A percentile compares a stretch with the other conserved stretches of the same genome.
phyloP scores from a whole-genome alignment of 2,113 vertebrate genomes.

The Hydrolagus affinis region DNA sequence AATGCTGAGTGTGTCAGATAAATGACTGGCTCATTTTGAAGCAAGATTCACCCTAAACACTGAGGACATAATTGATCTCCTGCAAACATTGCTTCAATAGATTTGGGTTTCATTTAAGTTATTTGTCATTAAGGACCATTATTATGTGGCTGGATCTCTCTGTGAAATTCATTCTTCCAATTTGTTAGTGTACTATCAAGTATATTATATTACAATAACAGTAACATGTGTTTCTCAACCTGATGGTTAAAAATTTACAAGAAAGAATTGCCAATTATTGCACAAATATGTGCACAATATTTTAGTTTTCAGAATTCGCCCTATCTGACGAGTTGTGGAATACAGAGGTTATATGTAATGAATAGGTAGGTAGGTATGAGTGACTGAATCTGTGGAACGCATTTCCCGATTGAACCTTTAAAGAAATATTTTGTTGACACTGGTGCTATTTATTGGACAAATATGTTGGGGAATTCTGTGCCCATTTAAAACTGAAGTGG shows the following conservation, averaged over 20 bases:
- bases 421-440: too few relatives aligned
- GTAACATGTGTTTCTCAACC: neutral
- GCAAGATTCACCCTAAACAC: constrained; percentile 2
- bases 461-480: too few relatives aligned
- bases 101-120: constrained; percentile 17
- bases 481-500: too few relatives aligned
- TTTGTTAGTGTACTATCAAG: neutral
- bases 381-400: too few relatives aligned
- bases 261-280: neutral
- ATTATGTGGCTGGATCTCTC: neutral
- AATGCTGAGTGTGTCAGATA: constrained; percentile 7
- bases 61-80: constrained; percentile 28
- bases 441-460: too few relatives aligned
- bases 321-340: neutral
- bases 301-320: neutral
- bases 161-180: neutral
- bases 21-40: constrained; percentile 13
- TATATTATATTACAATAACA: neutral
- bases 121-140: constrained; percentile 21
- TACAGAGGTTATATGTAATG: neutral
- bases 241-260: neutral
- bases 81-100: constrained; percentile 17
- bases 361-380: too few relatives aligned
- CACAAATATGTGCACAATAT: neutral
- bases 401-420: too few relatives aligned